Evolutionary conservation across 2,113 vertebrate genomes (phyloP), one percentile per base, ranked within the genome.

Genomic region (Tor tambroides): DNA sequence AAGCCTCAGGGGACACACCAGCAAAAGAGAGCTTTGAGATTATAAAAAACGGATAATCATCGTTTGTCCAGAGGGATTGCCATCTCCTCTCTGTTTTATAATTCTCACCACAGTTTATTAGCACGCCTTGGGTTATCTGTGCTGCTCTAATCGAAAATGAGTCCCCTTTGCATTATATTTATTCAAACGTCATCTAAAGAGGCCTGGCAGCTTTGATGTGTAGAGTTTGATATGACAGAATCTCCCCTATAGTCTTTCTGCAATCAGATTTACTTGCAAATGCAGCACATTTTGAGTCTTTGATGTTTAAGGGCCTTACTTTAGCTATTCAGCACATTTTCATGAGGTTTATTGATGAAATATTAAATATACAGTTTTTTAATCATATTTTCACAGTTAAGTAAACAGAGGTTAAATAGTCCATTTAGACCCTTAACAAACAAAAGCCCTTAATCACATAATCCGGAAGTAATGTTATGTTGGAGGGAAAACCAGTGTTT

Each of bases 41-140:
- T 72, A 72, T 15, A 72, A 19, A 38, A 46, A 69, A 54, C 28
- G 3, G 30, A 84, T 84, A 84, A 71, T 56, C 10, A 56, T 84
- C 19, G 8, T n/a, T 84, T 84, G 63, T 84, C 67, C 82, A 35
- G 65, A 69, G 28, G 81, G 81, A 54, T 17, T 28, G 30, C 67
- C 28, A 10, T 81, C 80, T 65, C 54, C 56, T 35, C 3, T 46
- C 80, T 69, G 46, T 35, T 84, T 84, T 84, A 84, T 38, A 32
- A 72, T 35, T 72, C 46, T 83, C 81, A 83, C 15, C 46, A 0
- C 28, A 54, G 43, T 83, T 72, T 72, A 71, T 71, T 72, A 19
- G 82, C 82, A 35, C 1, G 43, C 63, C 4, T 3, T 84, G 46
- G 80, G 63, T 82, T 23, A 82, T 82, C 79, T 80, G 32, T 7